Percentiles rank a stretch among this genome's conserved stretches.
phyloP scores from a whole-genome alignment of 2,113 vertebrate genomes.

The Caracal caracal region DNA sequence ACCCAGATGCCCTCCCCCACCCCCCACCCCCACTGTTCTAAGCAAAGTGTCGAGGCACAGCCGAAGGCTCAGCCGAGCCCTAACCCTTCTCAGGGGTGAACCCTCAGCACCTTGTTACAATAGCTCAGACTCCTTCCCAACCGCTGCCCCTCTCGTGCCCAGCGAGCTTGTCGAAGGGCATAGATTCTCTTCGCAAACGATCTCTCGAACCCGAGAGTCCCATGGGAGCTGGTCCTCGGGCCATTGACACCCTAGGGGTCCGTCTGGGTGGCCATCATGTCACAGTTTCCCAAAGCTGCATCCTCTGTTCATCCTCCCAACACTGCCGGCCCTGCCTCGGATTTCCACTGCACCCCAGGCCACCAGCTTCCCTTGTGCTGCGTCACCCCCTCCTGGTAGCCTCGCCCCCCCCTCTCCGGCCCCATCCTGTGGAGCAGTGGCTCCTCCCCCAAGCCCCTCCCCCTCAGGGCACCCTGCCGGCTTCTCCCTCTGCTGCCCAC shows the following conservation, averaged over 20 bases:
- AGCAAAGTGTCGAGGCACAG: rapidly evolving
- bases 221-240: background rate
- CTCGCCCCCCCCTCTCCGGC: no score
- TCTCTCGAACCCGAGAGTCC: background rate
- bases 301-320: background rate
- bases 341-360: rapidly evolving
- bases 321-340: background rate
- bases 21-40: background rate
- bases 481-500: background rate
- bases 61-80: no score
- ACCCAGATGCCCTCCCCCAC: background rate
- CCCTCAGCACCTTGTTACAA: background rate
- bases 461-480: background rate
- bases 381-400: rapidly evolving
- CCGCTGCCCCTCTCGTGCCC: rapidly evolving
- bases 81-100: background rate
- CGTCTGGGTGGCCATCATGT: background rate
- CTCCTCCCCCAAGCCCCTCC: background rate
- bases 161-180: background rate
- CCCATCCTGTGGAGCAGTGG: background rate
- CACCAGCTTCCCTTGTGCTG: rapidly evolving
- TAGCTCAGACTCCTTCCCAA: no score
- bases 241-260: background rate
- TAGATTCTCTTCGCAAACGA: rapidly evolving
- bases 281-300: background rate